Evolutionary conservation across 2,888 invertebrate genomes (phyloP), one percentile per base, ranked within the genome.

Genomic region (Geotrupes spiniger): DNA sequence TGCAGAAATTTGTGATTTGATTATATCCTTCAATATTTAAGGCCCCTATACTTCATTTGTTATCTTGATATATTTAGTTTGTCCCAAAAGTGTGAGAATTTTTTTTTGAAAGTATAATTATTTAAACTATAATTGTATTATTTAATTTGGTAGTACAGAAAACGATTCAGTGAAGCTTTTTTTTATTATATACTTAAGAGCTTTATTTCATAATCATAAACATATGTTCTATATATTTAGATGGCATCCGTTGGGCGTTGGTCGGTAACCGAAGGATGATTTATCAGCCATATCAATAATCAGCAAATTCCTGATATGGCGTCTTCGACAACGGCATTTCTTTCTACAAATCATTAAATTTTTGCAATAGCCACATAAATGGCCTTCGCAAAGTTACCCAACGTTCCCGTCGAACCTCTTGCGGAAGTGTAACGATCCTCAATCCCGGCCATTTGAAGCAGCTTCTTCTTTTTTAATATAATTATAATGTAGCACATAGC

Each of bases 381-480:
- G 8, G 99, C 98, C 76, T 97, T 98, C 45, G 98, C 97, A 65
- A 99, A 99, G 77, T 99, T 99, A 64, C 98, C 99, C 57, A 99
- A 82, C 4, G 99, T 99, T 51, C 95, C 95, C 53, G 99, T 99
- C 29, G 94, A 95, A 41, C 99, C 99, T 70, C 94, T 85, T 41
- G 98, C 96, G 4, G 94, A 93, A 4, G 99, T 99, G 77, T 99
- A 99, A 74, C 98, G 99, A 78, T 99, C 99, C 71, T 98, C 95
- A 70, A 98, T 97, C 74, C 98, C 98, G 70, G 98, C 97, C 99
- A 99, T 99, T 71, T 89, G 91, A 60, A 99, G 81, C 52, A 99
- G 80, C 74, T 99, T 99, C 81, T 99, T 99, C 15, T n/a, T n/a
- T n/a, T n/a, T n/a, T n/a, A n/a, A n/a, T n/a, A n/a, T n/a, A n/a